Evolutionary conservation across 2,888 invertebrate species (phyloP).

Genomic region (Parapristionchus giblindavisi): DNA sequence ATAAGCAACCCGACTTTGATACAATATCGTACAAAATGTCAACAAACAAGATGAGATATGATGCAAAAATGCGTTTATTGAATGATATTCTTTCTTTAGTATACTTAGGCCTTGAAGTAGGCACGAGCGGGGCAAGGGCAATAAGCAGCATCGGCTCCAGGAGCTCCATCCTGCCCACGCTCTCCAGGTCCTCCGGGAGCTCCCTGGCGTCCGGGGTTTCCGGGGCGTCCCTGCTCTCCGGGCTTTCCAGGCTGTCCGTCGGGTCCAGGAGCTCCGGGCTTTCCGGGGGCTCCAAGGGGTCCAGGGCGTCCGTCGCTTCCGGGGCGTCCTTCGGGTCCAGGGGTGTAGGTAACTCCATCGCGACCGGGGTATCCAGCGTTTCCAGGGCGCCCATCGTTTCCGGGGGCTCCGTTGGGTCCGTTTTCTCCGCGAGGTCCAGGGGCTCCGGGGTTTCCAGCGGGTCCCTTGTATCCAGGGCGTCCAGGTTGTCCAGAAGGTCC

Average conservation of each 20-base stretch:
- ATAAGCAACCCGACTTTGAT: too few species aligned
- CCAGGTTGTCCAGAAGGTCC: conserved; percentile 55
- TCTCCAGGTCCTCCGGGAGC: conserved; percentile 42
- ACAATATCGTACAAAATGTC: too few species aligned
- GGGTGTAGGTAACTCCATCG: conserved; percentile 43
- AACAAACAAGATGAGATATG: too few species aligned
- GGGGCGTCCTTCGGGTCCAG: conserved; percentile 29
- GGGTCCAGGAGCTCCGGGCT: conserved; percentile 43
- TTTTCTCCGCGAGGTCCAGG: conserved; percentile 28
- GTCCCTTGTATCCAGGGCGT: conserved; percentile 52
- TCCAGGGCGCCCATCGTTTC: conserved; percentile 36
- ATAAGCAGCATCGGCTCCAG: conserved; percentile 53
- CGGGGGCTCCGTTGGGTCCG: conserved; percentile 32
- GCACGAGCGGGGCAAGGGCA: conserved; percentile 50
- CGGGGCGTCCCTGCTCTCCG: conserved; percentile 46
- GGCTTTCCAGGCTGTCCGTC: conserved; percentile 51
- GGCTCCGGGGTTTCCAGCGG: conserved; percentile 30
- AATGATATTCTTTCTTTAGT: too few species aligned
- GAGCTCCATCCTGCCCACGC: conserved; percentile 46
- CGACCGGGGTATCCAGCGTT: conserved; percentile 42
- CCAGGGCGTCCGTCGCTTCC: conserved; percentile 36
- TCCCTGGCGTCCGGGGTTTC: conserved; percentile 43
- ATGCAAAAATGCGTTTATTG: too few species aligned
- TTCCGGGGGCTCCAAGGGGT: conserved; percentile 34
- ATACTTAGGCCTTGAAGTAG: not conserved